These are phyloP conservation scores for Pocota personata DNA, from an alignment of 2,888 invertebrate genomes.

Conservation along the genomic window DNA sequence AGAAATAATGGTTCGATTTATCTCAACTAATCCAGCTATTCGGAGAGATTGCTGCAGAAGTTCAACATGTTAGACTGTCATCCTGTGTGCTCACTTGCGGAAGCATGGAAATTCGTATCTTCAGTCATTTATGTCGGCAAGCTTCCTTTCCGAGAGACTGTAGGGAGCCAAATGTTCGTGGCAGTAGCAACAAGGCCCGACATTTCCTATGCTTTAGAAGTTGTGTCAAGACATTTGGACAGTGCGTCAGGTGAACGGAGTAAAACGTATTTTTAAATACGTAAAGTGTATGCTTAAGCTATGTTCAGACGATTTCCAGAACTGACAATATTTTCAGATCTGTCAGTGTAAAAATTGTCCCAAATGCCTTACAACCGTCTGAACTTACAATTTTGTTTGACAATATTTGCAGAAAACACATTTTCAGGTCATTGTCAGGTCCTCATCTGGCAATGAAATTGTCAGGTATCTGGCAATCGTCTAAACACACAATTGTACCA, in stretches of 20 bases:
- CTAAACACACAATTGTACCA: too few relatives aligned
- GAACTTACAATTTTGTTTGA: too few relatives aligned
- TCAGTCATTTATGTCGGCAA: background rate
- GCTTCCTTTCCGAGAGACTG: background rate
- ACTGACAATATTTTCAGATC: too few relatives aligned
- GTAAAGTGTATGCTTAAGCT: too few relatives aligned
- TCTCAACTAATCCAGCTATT: background rate
- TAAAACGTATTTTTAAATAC: background rate
- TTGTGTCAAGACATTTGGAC: background rate
- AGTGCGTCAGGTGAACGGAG: too few relatives aligned
- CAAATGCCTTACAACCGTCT: too few relatives aligned
- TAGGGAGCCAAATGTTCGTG: background rate
- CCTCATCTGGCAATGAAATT: too few relatives aligned
- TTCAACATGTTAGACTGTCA: background rate
- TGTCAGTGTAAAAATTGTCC: too few relatives aligned
- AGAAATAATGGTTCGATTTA: background rate
- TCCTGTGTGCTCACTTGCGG: background rate
- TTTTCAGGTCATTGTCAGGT: too few relatives aligned
- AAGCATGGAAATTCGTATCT: background rate
- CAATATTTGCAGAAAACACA: too few relatives aligned
- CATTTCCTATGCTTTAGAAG: background rate
- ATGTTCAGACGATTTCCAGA: too few relatives aligned
- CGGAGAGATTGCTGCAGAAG: background rate
- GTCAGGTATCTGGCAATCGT: too few relatives aligned
- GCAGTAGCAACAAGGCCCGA: conserved; percentile 1